Evolutionary conservation across 23 tunicate species (phyloP).

Genomic region (Clavelina lepadiformis): DNA sequence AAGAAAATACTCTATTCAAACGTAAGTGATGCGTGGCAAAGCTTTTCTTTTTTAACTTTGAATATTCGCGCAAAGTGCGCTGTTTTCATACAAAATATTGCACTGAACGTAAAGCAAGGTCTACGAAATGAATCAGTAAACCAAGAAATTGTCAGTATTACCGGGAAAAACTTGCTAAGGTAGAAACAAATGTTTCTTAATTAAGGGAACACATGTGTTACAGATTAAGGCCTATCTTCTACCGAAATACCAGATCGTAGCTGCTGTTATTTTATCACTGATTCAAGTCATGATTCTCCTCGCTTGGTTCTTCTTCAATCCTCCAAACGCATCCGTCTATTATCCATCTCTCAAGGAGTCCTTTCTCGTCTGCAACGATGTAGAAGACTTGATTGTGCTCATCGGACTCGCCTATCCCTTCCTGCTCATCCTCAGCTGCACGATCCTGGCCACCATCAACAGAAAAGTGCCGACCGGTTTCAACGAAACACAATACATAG

Average conservation of each 20-base stretch:
- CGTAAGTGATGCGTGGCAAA: neutral
- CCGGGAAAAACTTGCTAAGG: too few species aligned
- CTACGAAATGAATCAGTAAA: too few species aligned
- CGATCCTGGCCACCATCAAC: constrained; percentile 41
- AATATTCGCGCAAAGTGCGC: too few species aligned
- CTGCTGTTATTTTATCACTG: constrained; percentile 19
- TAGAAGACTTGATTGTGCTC: neutral
- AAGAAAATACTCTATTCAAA: constrained; percentile 8
- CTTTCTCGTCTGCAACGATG: constrained; percentile 34
- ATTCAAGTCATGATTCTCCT: constrained; percentile 48
- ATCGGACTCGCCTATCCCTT: constrained; percentile 35
- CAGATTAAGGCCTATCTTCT: constrained; percentile 48
- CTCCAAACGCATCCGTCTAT: constrained; percentile 12
- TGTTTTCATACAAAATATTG: too few species aligned
- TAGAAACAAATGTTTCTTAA: neutral
- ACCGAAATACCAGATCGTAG: constrained; percentile 50
- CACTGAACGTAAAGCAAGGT: too few species aligned
- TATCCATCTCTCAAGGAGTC: constrained; percentile 29
- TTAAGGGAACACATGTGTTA: too few species aligned
- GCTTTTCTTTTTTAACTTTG: too few species aligned
- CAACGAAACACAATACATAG: constrained; percentile 49
- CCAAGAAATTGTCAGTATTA: too few species aligned
- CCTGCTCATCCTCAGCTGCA: constrained; percentile 32
- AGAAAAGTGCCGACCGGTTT: constrained; percentile 48
- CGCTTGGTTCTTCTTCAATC: constrained; percentile 45